phyloP scores from a whole-genome alignment of 2,888 invertebrate species.

The Alitta virens region DNA sequence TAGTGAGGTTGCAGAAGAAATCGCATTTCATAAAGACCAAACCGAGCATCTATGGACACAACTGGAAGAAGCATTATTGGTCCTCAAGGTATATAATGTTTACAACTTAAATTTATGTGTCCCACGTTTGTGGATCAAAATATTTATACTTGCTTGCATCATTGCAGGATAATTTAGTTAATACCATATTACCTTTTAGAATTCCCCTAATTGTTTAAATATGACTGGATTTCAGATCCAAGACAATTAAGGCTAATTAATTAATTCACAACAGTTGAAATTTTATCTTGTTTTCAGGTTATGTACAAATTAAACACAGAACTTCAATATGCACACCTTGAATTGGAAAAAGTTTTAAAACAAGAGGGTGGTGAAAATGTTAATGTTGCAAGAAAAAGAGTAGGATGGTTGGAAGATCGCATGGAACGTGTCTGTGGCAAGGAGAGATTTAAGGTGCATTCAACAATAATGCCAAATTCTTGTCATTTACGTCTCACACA shows the following conservation, averaged over 20 bases:
- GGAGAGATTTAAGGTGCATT: slow-evolving; percentile 1
- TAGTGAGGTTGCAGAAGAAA: slow-evolving; percentile 33
- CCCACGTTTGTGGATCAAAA: too few species aligned
- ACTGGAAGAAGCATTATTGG: slow-evolving; percentile 38
- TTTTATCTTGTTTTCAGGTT: slow-evolving; percentile 34
- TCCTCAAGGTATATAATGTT: slow-evolving; percentile 38
- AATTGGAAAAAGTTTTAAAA: slow-evolving; percentile 41
- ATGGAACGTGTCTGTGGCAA: slow-evolving; percentile 38
- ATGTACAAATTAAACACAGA: slow-evolving; percentile 47
- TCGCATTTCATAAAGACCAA: slow-evolving; percentile 30
- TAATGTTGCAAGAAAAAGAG: slow-evolving; percentile 40
- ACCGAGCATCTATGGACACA: slow-evolving; percentile 37
- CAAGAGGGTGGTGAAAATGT: slow-evolving; percentile 26
- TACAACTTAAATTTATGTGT: too few species aligned
- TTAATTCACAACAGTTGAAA: too few species aligned
- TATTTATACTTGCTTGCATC: too few species aligned
- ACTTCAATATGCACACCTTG: slow-evolving; percentile 41
- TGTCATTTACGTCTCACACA: too few species aligned
- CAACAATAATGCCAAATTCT: too few species aligned
- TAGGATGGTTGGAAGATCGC: slow-evolving; percentile 50
- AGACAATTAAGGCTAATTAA: too few species aligned
- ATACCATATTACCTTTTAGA: too few species aligned
- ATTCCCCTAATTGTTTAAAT: too few species aligned
- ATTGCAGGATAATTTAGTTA: too few species aligned
- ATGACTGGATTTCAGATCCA: too few species aligned